Base-by-base conservation (phyloP, 2,888 invertebrate species). In the Erynnis tages region DNA sequence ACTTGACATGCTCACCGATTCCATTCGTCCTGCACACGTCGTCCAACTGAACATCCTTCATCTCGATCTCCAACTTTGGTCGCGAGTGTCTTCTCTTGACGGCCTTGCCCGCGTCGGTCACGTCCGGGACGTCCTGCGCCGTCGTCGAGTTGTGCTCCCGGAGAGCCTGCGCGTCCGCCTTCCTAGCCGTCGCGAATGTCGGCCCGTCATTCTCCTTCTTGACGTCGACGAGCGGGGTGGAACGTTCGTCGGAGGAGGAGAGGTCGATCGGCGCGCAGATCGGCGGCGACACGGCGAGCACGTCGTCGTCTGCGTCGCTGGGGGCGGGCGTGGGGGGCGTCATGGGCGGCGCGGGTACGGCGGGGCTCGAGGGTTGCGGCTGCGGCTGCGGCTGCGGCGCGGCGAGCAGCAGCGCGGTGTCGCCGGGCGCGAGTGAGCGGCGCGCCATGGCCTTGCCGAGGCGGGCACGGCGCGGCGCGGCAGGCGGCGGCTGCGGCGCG, bases 391-490 rank as follows among this genome's bases (percentile, higher is more conserved):
- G 76, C 41, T 63, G 63, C 1, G 80, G 77, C 0, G 65, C 74
- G 0, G 75, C 60, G 23, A 92, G 65, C 0, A 92, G 75, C 60
- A 91, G 82, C 11, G 85, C 87, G 30, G 91, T 91, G 57, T 90
- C 90, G 48, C 89, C 88, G n/a, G 89, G 87, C 4, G 83, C 91
- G 43, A 92, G 86, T 16, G 91, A 91, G 61, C 93, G 91, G 13
- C 94, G 82, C 5, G 93, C 94, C 93, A 93, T 94, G 19, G 91
- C 92, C 71, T 94, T 94, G 40, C 88, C 90, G 30, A 90, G 81
- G 4, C 90, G 79, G 0, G 90, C 90, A 29, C 89, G 76, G 32
- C 89, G 74, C 7, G 84, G 84, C 2, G 82, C 91, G 60, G 65
- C 78, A 49, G 70, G 88, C 56, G 75, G 91, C 11, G 91, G 91